These are phyloP conservation scores for Falcaria lacertinaria DNA, from an alignment of 2,888 invertebrate genomes.

Conservation along the genomic window DNA sequence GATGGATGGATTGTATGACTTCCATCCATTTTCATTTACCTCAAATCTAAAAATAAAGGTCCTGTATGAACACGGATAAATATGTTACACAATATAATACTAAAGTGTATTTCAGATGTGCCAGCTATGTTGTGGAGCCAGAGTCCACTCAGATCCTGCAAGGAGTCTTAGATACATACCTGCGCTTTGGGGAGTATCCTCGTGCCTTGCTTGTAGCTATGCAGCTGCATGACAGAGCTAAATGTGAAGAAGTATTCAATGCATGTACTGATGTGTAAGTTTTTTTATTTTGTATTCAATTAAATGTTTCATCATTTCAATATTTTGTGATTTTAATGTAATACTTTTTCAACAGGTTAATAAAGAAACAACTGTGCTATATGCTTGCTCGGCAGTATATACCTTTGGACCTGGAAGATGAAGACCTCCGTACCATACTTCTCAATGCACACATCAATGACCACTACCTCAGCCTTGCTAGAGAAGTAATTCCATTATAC, in stretches of 20 bases:
- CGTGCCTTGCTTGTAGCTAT: constrained; percentile 95
- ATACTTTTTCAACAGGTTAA: constrained; percentile 77
- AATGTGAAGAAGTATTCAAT: constrained; percentile 91
- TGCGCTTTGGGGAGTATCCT: constrained; percentile 92
- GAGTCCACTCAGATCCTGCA: constrained; percentile 92
- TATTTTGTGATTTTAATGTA: background rate
- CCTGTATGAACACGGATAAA: too few relatives aligned
- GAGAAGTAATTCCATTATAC: constrained; percentile 85
- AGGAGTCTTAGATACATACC: constrained; percentile 90
- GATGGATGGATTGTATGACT: too few relatives aligned
- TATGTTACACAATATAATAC: background rate
- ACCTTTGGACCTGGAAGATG: constrained; percentile 90
- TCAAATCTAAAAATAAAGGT: too few relatives aligned
- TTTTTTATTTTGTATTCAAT: constrained; percentile 1
- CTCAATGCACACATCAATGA: constrained; percentile 96
- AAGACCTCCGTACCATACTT: constrained; percentile 93
- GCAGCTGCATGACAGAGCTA: constrained; percentile 89
- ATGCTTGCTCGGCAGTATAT: constrained; percentile 97
- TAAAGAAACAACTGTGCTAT: constrained; percentile 96
- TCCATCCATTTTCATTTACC: too few relatives aligned
- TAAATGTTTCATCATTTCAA: constrained; percentile 2
- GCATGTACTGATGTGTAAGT: constrained; percentile 91
- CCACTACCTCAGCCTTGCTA: constrained; percentile 94
- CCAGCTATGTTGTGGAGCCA: constrained; percentile 96
- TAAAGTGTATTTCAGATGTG: constrained; percentile 83